These are phyloP conservation scores for Prorops nasuta DNA, from an alignment of 1,140 invertebrate genomes.

Conservation along the genomic window DNA sequence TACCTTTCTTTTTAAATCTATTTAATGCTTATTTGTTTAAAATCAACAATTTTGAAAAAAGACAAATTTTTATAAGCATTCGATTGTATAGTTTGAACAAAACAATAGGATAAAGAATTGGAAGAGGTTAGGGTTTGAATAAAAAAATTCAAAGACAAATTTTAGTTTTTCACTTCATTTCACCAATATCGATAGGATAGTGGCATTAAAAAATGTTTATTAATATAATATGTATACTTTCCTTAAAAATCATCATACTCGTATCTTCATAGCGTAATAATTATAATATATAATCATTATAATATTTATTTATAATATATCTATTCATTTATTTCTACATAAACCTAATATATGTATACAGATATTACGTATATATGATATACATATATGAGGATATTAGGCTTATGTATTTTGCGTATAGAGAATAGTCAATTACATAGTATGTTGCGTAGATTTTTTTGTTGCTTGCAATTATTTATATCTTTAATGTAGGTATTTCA, in stretches of 20 bases:
- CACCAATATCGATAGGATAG: constrained; percentile 51
- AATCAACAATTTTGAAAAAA: no score
- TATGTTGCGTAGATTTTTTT: constrained; percentile 44
- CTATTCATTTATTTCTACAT: constrained; percentile 27
- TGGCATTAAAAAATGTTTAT: constrained; percentile 56
- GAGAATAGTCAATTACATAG: constrained; percentile 49
- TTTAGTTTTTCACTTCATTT: constrained; percentile 46
- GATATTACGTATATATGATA: constrained; percentile 43
- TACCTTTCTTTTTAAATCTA: no score
- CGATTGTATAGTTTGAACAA: no score
- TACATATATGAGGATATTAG: no score
- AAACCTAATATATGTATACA: constrained; percentile 34
- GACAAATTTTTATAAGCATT: no score
- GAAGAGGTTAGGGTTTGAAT: no score
- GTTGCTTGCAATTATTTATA: constrained; percentile 23
- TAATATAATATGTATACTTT: constrained; percentile 58
- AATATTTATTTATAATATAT: constrained; percentile 41
- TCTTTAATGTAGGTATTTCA: constrained; percentile 50
- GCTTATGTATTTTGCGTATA: constrained; percentile 36
- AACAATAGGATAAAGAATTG: no score
- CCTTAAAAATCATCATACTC: constrained; percentile 56
- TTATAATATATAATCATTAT: constrained; percentile 46
- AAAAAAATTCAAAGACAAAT: no score
- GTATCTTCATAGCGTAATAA: constrained; percentile 53
- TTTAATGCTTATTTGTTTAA: no score